phyloP scores from a whole-genome alignment of 2,888 invertebrate genomes.

The Mesochorus sp. region DNA sequence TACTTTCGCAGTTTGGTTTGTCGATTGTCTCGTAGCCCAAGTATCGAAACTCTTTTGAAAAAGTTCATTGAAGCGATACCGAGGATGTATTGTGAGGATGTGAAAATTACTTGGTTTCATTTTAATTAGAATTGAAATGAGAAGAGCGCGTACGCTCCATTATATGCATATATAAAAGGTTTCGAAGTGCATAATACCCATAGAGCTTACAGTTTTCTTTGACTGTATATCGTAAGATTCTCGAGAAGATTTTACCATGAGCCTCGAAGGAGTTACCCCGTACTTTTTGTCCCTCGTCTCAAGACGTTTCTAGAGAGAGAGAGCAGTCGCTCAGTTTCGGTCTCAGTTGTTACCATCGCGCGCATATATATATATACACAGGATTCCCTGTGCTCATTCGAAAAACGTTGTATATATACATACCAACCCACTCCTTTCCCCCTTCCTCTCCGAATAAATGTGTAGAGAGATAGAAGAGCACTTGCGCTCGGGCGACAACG shows the following conservation, averaged over 20 bases:
- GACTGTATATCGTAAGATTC: slow-evolving; percentile 27
- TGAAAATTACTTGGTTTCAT: slow-evolving; percentile 42
- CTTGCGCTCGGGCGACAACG: slow-evolving; percentile 65
- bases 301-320: not conserved
- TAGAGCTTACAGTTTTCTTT: slow-evolving; percentile 27
- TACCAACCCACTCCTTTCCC: not conserved
- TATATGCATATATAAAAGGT: not conserved
- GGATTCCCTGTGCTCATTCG: slow-evolving; percentile 41
- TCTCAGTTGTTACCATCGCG: slow-evolving; percentile 42
- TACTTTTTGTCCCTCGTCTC: slow-evolving; percentile 24
- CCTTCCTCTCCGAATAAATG: not conserved
- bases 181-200: not conserved
- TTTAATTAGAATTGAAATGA: slow-evolving; percentile 14
- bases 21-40: slow-evolving; percentile 45
- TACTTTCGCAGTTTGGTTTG: slow-evolving; percentile 40
- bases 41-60: slow-evolving; percentile 50
- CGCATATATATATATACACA: too few relatives aligned
- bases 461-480: slow-evolving; percentile 39
- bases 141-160: not conserved
- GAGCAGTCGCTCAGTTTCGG: slow-evolving; percentile 33
- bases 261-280: slow-evolving; percentile 36
- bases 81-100: slow-evolving; percentile 12
- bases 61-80: slow-evolving; percentile 2
- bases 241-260: slow-evolving; percentile 36
- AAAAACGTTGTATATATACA: slow-evolving; percentile 11